These are phyloP conservation scores for Eupithecia abbreviata DNA, from an alignment of 2,888 invertebrate species.

Conservation along the genomic window DNA sequence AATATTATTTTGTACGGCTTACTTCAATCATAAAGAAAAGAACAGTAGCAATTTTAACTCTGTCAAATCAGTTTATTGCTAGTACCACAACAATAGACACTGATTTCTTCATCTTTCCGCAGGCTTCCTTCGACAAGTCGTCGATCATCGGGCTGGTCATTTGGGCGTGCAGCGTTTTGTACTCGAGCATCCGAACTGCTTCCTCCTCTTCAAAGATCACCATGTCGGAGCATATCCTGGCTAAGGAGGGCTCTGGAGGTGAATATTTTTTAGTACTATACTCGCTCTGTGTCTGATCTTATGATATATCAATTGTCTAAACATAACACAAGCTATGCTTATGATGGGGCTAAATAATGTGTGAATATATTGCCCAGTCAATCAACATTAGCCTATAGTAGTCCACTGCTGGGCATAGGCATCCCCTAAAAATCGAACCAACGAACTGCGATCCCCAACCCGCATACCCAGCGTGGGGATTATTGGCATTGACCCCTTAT, in stretches of 20 bases:
- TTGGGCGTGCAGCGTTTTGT: slow-evolving; percentile 97
- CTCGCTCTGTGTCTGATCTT: slow-evolving; percentile 32
- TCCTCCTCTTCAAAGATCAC: slow-evolving; percentile 96
- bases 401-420: too few species aligned
- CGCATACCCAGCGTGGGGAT: too few species aligned
- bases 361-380: not conserved
- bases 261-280: slow-evolving; percentile 57
- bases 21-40: not conserved
- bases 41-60: not conserved
- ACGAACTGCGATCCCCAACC: too few species aligned
- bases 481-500: too few species aligned
- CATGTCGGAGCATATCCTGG: slow-evolving; percentile 91
- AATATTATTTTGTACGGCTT: too few species aligned
- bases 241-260: slow-evolving; percentile 89
- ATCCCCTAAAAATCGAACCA: too few species aligned
- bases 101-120: slow-evolving; percentile 31
- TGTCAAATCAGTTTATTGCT: not conserved
- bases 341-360: not conserved
- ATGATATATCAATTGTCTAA: slow-evolving; percentile 9
- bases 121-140: slow-evolving; percentile 91
- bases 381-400: too few species aligned
- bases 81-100: not conserved
- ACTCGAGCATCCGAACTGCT: slow-evolving; percentile 97
- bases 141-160: slow-evolving; percentile 96
- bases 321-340: not conserved